phyloP scores from a whole-genome alignment of 2,797 vertebrate genomes.

The Lindbergichthys nudifrons region DNA sequence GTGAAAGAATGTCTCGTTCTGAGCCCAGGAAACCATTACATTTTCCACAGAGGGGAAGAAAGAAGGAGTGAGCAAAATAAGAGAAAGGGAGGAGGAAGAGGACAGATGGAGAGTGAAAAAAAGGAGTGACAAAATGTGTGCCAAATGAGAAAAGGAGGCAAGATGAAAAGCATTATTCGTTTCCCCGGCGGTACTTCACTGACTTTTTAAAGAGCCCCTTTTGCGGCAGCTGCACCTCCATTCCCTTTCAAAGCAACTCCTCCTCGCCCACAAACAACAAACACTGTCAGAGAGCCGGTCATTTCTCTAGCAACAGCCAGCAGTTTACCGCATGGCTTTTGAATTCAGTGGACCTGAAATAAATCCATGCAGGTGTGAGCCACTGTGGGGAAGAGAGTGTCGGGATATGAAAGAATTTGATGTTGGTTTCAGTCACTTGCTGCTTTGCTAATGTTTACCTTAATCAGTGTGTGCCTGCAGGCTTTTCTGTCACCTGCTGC shows the following conservation, averaged over 20 bases:
- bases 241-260: slow-evolving; percentile 68
- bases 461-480: slow-evolving; percentile 39
- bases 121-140: slow-evolving; percentile 77
- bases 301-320: slow-evolving; percentile 52
- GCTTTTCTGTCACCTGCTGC: slow-evolving; percentile 65
- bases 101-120: slow-evolving; percentile 65
- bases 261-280: slow-evolving; percentile 71
- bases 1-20: slow-evolving; percentile 81
- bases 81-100: slow-evolving; percentile 70
- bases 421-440: slow-evolving; percentile 24
- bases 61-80: slow-evolving; percentile 65
- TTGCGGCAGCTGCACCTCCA: slow-evolving; percentile 75
- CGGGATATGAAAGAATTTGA: slow-evolving; percentile 29
- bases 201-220: slow-evolving; percentile 69
- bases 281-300: slow-evolving; percentile 57
- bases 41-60: slow-evolving; percentile 79
- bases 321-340: slow-evolving; percentile 58
- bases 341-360: slow-evolving; percentile 57
- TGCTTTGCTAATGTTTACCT: slow-evolving; percentile 30
- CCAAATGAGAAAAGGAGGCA: slow-evolving; percentile 77
- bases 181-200: slow-evolving; percentile 68
- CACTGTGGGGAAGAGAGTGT: slow-evolving; percentile 31
- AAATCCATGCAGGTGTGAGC: slow-evolving; percentile 63
- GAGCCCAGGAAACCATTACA: slow-evolving; percentile 84
- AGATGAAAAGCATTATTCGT: slow-evolving; percentile 77